Base-by-base conservation (phyloP, 2,113 vertebrate species). In the Peromyscus polionotus region DNA sequence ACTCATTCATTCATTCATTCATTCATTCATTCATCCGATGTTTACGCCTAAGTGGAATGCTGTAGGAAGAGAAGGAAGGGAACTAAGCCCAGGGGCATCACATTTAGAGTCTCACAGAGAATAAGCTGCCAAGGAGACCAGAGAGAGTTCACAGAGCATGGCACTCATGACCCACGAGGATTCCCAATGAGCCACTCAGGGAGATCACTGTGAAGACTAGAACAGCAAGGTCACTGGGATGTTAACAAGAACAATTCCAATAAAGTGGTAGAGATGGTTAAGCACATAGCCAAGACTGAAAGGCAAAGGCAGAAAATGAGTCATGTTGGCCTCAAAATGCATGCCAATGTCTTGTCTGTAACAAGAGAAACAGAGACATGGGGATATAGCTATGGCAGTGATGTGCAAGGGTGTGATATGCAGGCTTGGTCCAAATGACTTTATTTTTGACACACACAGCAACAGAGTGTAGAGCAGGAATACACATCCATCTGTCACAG, bases 181-280 rank as follows among this genome's bases (percentile, higher is more conserved):
- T 3, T 79, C 76, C 28, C 61, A 81, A 54, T n/a, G 10, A 59
- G 20, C 33, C 39, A 17, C 72, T 5, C 16, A 1, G 11, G 10
- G 26, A 9, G 7, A 48, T 2, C 12, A 7, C 61, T 45, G 10
- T 17, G 19, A 45, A 70, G 68, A 13, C 7, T 0, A 75, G 36
- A 65, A 24, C 1, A 5, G 0, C 20, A 42, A 51, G 39, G 13
- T 57, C 59, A 28, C 12, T 1, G 0, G 7, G 14, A 67, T 36
- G 0, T 0, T 4, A 14, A 48, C 70, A 20, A 45, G 57, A 70
- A 31, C 4, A 42, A 51, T 1, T 72, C 54, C 48, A 4, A 0
- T 10, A 14, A 33, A 17, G 4, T 7, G 4, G 12, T 61, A 39
- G 61, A 83, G 36, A 61, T 26, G 5, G 36, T 59, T 7, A 1